Base-by-base conservation (phyloP, 2,888 invertebrate genomes). In the Pedicia rivosa region DNA sequence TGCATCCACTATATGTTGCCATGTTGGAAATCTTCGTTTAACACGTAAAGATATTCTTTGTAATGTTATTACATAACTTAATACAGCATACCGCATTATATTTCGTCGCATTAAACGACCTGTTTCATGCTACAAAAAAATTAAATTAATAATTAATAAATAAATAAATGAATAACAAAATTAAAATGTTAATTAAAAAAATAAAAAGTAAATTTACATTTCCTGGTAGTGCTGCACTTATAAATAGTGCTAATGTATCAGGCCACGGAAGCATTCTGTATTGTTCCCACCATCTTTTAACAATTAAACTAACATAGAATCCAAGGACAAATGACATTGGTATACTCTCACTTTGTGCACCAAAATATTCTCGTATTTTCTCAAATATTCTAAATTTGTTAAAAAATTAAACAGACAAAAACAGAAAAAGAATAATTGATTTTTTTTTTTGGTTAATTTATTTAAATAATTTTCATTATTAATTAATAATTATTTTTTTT, bases 251-350 rank as follows among this genome's bases (percentile, higher is more conserved):
- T 49, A 88, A 68, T 43, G 86, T 87, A 64, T 92, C 92, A 0
- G 91, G 91, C 88, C 91, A 90, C 5, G 92, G 91, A 45, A 92
- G 66, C 43, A 86, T 66, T 61, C 80, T 78, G 67, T 90, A 91
- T 59, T 92, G 91, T 55, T 88, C 86, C 91, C 91, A 92, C 91
- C 91, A 92, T 50, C 92, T 70, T 54, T 82, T 81, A 47, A 92
- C 88, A 36, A 92, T 81, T 49, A 91, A 69, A 51, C 79, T 82
- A 45, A 92, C 91, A 65, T 91, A 92, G 68, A 94, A 92, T 40
- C 91, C 92, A 47, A 94, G 72, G 37, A 92, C 88, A 66, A 94
- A 92, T 20, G 91, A 87, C 78, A 94, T 82, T 26, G 92, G 92
- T 54, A 92, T 88, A 41, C 82, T 80, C 57, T 84, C 87, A 55